Evolutionary conservation across 2,113 vertebrate species (phyloP).

Genomic region (Eleginops maclovinus): DNA sequence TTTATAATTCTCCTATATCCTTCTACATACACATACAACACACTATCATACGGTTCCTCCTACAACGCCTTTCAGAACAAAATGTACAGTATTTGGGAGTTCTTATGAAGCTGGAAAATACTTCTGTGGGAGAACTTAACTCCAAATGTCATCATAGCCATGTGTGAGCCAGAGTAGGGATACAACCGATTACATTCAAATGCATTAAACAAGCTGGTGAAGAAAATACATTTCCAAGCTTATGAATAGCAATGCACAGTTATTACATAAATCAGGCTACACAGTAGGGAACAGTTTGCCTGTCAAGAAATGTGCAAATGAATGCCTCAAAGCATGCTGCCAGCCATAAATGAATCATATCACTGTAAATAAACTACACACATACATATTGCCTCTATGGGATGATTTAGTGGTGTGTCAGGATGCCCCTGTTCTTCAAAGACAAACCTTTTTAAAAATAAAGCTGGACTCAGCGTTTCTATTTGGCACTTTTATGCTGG

Average conservation of each 20-base stretch:
- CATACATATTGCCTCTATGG: constrained; percentile 27
- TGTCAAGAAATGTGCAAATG: constrained; percentile 36
- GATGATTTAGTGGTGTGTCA: constrained; percentile 52
- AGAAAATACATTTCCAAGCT: constrained; percentile 12
- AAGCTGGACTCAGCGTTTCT: constrained; percentile 49
- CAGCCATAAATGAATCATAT: constrained; percentile 26
- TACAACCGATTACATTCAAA: constrained; percentile 4
- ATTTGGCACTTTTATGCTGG: constrained; percentile 48
- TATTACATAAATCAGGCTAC: constrained; percentile 42
- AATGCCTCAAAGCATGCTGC: constrained; percentile 19
- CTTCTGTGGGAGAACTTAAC: neutral
- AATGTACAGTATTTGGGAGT: constrained; percentile 6
- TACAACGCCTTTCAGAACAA: constrained; percentile 23
- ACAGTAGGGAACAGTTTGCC: constrained; percentile 27
- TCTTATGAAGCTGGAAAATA: constrained; percentile 13
- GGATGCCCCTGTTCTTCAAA: constrained; percentile 45
- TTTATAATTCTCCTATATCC: neutral
- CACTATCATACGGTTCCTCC: neutral
- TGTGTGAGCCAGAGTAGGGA: neutral
- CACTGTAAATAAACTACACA: constrained; percentile 40
- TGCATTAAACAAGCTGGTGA: neutral
- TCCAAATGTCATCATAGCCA: constrained; percentile 15
- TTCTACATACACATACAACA: constrained; percentile 2
- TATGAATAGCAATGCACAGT: neutral
- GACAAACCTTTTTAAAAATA: constrained; percentile 48